Base-by-base conservation (phyloP, 2,113 vertebrate species). In the human region DNA sequence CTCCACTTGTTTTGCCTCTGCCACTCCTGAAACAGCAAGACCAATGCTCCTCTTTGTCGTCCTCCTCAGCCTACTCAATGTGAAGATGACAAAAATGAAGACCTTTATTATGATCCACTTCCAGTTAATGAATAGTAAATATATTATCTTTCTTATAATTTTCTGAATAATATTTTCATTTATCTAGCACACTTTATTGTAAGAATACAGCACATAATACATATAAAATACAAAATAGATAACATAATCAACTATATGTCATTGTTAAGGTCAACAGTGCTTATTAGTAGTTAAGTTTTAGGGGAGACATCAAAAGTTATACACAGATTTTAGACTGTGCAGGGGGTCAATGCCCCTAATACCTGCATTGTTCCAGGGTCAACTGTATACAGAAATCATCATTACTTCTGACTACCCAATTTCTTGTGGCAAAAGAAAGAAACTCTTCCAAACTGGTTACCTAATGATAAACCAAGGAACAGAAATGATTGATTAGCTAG, bases 391-490 rank as follows among this genome's bases (percentile, higher is more conserved):
- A 94, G 55, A 95, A 90, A 72, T 1, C 61, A 45, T 52, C 38
- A 85, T 59, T 89, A 30, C 38, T 93, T 86, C 57, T 79, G 78
- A 57, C 73, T 70, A 32, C 25, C 17, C 18, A 61, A 64, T 93
- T 96, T 73, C 27, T 6, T 76, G 25, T 91, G 64, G 59, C 70
- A 80, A 70, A 25, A 94, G 55, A 76, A 88, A 68, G 7, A 76
- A 95, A 89, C 35, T 57, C 73, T 20, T 55, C 66, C 82, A 93
- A 88, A 76, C 30, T 93, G 25, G 50, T 68, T 84, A 50, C 52
- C 94, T 82, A 14, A 80, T 95, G 89, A 57, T 89, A 92, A 94
- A 76, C 38, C 68, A 96, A 91, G 50, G 6, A 70, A 79, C 16
- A 94, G 59, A 66, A 93, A 86, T 6, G 6, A 8, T 20, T 57